Evolutionary conservation across 2,888 invertebrate species (phyloP), one percentile per base, ranked within the genome.

Genomic region (Oxyscelio sp.): DNA sequence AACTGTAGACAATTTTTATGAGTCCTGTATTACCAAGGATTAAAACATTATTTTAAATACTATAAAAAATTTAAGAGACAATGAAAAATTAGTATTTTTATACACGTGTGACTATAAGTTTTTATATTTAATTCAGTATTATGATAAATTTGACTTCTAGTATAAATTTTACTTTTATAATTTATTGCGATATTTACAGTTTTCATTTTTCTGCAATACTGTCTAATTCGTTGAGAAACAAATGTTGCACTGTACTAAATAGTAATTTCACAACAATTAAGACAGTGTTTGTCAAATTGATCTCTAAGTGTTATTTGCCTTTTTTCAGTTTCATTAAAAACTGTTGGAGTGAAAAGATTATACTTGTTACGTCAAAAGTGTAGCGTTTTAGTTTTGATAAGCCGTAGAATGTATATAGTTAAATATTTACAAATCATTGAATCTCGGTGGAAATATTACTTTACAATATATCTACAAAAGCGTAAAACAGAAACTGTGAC

Each of bases 401-500:
- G 34, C 34, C 34, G 34, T 34, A 34, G 34, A 34, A 8, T 34
- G 34, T 34, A 34, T 15, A 54, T 54, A 54, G 8, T 56, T 13
- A 13, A n/a, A n/a, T n/a, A n/a, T n/a, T 24, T 34, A 34, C 17
- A 4, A 17, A 56, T 34, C 17, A 31, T 34, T 34, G 56, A 56
- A 56, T 56, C 56, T 56, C 56, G 17, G 17, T 19, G 13, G 15
- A 56, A n/a, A 31, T 34, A 21, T 13, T 54, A 27, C 17, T 56
- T 31, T 31, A 34, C 19, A 11, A 22, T 22, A 0, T 34, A 27
- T 27, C 27, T 27, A 27, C 27, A 6, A 27, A 27, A 34, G 9
- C 9, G 34, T 34, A 11, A 3, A 56, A 56, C 56, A 56, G 56
- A 56, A 56, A 34, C 34, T 56, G 56, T 19, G 34, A 56, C 34